A percentile compares a stretch with the other conserved stretches of the same genome.
phyloP scores from a whole-genome alignment of 1,140 invertebrate species.

The Heterodera schachtii region DNA sequence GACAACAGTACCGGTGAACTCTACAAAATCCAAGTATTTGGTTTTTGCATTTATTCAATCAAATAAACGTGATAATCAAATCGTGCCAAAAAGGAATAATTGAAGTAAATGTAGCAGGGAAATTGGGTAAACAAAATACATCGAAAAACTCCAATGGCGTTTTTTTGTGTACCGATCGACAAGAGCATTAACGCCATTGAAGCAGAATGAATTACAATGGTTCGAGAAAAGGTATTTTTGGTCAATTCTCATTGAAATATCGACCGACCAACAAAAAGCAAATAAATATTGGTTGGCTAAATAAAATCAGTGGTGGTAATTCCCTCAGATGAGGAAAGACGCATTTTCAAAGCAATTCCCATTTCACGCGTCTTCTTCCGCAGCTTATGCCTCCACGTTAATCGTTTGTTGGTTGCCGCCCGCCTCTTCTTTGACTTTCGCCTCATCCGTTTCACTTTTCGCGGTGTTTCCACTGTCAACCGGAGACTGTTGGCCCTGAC shows the following conservation, averaged over 20 bases:
- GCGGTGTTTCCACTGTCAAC: background rate
- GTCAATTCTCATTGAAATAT: background rate
- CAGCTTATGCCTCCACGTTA: constrained; percentile 5
- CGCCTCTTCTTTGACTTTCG: background rate
- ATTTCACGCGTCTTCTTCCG: background rate
- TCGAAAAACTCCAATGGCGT: background rate
- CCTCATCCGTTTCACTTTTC: background rate
- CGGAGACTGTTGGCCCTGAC: background rate
- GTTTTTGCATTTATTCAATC: background rate
- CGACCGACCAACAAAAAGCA: constrained; percentile 1
- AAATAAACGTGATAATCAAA: background rate
- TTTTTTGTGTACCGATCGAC: background rate
- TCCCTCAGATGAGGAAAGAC: background rate
- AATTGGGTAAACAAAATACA: background rate
- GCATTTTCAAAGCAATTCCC: background rate
- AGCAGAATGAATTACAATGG: background rate
- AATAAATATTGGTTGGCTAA: constrained; percentile 20
- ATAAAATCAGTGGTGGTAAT: background rate
- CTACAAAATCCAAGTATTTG: no score
- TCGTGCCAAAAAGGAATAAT: background rate
- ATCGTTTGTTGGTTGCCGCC: background rate
- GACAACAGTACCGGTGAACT: background rate
- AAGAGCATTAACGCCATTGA: background rate
- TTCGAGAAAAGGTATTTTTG: background rate
- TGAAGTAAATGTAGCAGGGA: background rate